Percentiles rank a stretch among this genome's conserved stretches.
Conservation (phyloP, 2,797 vertebrate species). For the Spea hammondii region DNA sequence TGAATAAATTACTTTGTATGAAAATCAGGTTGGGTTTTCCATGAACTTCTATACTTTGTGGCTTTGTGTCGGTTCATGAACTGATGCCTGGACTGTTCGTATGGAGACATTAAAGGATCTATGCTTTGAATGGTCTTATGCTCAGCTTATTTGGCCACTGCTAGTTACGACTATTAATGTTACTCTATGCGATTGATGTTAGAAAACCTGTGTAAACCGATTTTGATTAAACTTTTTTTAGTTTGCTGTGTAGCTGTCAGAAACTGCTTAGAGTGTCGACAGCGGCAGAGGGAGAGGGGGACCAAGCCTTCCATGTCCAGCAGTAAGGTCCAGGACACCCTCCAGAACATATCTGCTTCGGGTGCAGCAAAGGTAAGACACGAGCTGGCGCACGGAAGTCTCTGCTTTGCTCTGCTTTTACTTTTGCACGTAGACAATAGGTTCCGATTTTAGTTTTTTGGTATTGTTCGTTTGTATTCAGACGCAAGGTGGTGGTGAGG, state of each 20-base stretch:
- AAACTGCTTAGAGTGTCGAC: constrained; percentile 92
- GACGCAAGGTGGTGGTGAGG: too few relatives aligned
- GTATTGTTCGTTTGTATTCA: too few relatives aligned
- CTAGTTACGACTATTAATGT: background rate
- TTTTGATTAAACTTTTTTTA: constrained; percentile 59
- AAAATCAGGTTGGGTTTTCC: too few relatives aligned
- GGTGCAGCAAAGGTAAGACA: constrained; percentile 76
- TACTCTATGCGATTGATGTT: background rate
- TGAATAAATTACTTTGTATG: too few relatives aligned
- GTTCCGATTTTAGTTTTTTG: too few relatives aligned
- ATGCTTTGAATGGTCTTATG: too few relatives aligned
- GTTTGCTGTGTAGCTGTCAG: constrained; percentile 95
- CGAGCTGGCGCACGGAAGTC: background rate
- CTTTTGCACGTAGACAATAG: too few relatives aligned
- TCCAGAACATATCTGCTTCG: constrained; percentile 69
- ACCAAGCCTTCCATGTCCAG: constrained; percentile 79
- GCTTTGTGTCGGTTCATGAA: too few relatives aligned
- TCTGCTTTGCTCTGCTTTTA: background rate
- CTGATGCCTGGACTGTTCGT: too few relatives aligned
- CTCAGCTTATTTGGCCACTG: too few relatives aligned
- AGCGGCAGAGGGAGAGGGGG: constrained; percentile 84
- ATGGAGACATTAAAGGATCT: too few relatives aligned
- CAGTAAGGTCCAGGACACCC: constrained; percentile 80
- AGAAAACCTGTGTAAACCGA: constrained; percentile 21
- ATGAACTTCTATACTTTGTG: too few relatives aligned